Conservation (phyloP, 1,140 invertebrate species). For the Cepaea nemoralis region DNA sequence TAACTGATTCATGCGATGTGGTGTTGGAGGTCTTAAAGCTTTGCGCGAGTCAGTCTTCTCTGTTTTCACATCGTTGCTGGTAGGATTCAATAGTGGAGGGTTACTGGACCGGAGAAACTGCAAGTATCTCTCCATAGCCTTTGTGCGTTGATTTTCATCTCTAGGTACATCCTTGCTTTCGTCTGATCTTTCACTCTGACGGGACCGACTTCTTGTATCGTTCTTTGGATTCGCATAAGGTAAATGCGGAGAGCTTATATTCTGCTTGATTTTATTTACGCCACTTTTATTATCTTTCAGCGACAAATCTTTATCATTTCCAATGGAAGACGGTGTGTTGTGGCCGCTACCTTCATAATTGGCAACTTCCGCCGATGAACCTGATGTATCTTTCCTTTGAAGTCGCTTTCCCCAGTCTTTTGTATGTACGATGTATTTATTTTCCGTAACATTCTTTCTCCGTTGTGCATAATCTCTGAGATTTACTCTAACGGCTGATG, state of each 20-base stretch:
- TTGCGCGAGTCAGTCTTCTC: background rate
- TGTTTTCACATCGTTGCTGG: background rate
- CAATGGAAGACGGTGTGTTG: background rate
- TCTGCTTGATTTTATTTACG: background rate
- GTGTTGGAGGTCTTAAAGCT: background rate
- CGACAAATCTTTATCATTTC: background rate
- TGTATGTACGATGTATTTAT: constrained; percentile 2
- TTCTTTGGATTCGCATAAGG: background rate
- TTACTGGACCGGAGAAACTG: background rate
- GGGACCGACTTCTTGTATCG: background rate
- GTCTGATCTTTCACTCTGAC: background rate
- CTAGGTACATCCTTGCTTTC: background rate
- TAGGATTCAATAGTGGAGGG: background rate
- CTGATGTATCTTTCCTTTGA: background rate
- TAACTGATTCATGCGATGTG: background rate
- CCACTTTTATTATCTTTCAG: background rate
- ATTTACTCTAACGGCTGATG: background rate
- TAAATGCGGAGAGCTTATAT: background rate
- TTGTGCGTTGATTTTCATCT: background rate
- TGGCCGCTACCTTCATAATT: too few species aligned
- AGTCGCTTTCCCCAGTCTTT: constrained; percentile 18
- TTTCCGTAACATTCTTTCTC: background rate
- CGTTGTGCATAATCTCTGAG: background rate
- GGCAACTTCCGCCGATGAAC: background rate
- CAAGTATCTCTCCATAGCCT: constrained; percentile 2